phyloP scores from a whole-genome alignment of 2,797 vertebrate genomes.

The Ataeniobius toweri region DNA sequence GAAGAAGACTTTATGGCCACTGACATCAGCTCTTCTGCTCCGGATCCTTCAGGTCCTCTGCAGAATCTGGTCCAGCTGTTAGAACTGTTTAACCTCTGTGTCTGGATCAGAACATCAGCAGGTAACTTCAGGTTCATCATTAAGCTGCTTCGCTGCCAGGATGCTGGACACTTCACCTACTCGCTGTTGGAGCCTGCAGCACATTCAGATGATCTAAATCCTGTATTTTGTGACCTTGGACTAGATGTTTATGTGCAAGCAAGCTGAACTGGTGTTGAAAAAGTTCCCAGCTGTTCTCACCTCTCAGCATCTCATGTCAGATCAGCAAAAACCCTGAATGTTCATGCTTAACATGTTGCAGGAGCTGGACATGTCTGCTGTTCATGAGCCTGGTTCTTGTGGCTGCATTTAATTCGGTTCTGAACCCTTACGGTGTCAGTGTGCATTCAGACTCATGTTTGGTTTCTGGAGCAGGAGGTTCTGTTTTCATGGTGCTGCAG shows the following conservation, averaged over 20 bases:
- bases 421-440: not conserved
- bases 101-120: conserved; percentile 1
- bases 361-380: too few relatives aligned
- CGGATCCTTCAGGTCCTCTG: not conserved
- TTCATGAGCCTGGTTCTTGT: too few relatives aligned
- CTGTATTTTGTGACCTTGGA: not conserved
- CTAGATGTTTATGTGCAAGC: not conserved
- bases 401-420: not conserved
- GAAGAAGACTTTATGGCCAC: too few relatives aligned
- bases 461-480: not conserved
- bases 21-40: not conserved
- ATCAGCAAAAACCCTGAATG: too few relatives aligned
- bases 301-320: too few relatives aligned
- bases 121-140: not conserved
- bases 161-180: not conserved
- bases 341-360: too few relatives aligned
- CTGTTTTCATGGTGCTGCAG: not conserved
- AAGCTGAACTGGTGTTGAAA: too few relatives aligned
- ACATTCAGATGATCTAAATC: too few relatives aligned
- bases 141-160: not conserved
- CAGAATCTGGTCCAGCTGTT: not conserved
- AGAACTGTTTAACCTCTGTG: too few relatives aligned
- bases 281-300: not conserved
- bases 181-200: not conserved
- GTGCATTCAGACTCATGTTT: not conserved